Base-by-base conservation (phyloP, 2,888 invertebrate species). In the Ellobium chinense region DNA sequence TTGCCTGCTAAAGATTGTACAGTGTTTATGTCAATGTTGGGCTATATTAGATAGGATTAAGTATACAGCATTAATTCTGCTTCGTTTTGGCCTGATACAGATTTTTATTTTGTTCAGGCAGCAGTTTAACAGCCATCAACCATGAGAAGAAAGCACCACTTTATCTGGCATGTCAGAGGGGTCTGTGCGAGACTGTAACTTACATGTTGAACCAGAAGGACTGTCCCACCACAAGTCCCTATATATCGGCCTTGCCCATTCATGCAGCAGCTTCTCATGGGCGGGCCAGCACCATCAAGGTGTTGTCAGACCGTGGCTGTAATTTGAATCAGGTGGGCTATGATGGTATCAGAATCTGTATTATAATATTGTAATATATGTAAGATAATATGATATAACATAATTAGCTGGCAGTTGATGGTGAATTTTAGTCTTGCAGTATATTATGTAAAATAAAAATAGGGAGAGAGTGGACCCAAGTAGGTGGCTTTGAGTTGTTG, bases 261-360 rank as follows among this genome's bases (percentile, higher is more conserved):
- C 90, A 90, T 85, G 89, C 89, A 14, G 92, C 92, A 12, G 89
- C 89, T 3, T 78, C 79, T 1, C 87, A 88, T 21, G 90, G 89
- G 29, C 86, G 90, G 70, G 80, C 86, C 5, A 82, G 84, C 63
- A 86, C 90, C 21, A 88, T 89, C 21, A 83, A 88, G 62, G 68
- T 87, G 69, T 87, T 92, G 34, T 83, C 91, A 1, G 85, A 90
- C 29, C 86, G 87, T n/a, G 91, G 90, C 9, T 88, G 88, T 82
- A 87, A 92, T 81, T 87, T 92, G 58, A 91, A 92, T 81, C 88
- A 89, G 90, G 92, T 92, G 81, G n/a, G n/a, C n/a, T n/a, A n/a
- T n/a, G n/a, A n/a, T n/a, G n/a, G n/a, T n/a, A n/a, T n/a, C n/a
- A n/a, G n/a, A n/a, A n/a, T n/a, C n/a, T n/a, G n/a, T n/a, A n/a